Conservation (phyloP, 2,797 vertebrate species). For the Notolepis coatsorum region DNA sequence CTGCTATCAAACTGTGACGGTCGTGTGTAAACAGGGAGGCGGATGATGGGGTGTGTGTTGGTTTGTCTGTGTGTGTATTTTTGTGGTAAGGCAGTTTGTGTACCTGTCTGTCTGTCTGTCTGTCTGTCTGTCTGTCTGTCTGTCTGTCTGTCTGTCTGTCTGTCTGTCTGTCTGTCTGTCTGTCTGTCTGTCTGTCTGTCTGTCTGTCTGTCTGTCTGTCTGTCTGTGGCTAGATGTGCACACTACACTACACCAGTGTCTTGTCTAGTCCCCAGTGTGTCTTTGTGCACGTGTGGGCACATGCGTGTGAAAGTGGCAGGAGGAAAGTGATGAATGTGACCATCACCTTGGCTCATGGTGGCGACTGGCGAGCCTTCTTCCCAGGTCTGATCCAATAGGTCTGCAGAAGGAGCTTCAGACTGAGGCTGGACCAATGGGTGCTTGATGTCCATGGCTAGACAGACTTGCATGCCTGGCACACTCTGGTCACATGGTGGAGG, state of each 20-base stretch:
- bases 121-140: background rate
- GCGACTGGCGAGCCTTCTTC: too few species aligned
- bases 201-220: constrained; percentile 54
- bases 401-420: background rate
- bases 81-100: constrained; percentile 73
- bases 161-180: constrained; percentile 32
- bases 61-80: constrained; percentile 59
- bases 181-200: background rate
- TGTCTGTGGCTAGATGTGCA: constrained; percentile 61
- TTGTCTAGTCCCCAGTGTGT: constrained; percentile 13
- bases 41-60: constrained; percentile 60
- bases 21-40: constrained; percentile 70
- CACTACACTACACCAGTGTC: constrained; percentile 29
- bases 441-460: background rate
- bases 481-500: constrained; percentile 3
- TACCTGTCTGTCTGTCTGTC: constrained; percentile 70
- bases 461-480: constrained; percentile 23
- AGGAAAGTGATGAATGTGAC: background rate
- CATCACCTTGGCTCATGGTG: constrained; percentile 10
- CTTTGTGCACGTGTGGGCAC: constrained; percentile 4
- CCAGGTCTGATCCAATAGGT: background rate
- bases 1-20: constrained; percentile 64
- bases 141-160: constrained; percentile 73
- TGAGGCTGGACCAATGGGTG: background rate
- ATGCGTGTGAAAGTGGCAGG: background rate